Evolutionary conservation across 1,140 invertebrate genomes (phyloP).

Genomic region (Goniozus legneri): DNA sequence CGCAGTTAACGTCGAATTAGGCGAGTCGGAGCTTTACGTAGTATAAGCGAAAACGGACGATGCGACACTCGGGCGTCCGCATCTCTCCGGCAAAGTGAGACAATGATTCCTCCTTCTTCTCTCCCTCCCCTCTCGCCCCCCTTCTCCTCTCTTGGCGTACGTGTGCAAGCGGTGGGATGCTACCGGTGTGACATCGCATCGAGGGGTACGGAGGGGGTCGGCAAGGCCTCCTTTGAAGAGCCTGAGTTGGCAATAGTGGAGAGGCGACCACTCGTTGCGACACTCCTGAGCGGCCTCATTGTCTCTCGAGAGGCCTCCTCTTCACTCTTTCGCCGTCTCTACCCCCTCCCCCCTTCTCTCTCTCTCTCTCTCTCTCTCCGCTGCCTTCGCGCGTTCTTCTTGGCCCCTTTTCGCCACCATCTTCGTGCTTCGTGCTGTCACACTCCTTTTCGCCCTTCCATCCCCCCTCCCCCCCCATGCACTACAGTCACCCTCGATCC

Average conservation of each 20-base stretch:
- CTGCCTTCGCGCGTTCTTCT: conserved; percentile 12
- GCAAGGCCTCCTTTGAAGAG: conserved; percentile 41
- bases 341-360: conserved; percentile 13
- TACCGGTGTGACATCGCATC: conserved; percentile 1
- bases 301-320: conserved; percentile 48
- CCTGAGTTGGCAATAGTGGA: conserved; percentile 56
- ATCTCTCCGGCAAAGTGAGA: too few relatives aligned
- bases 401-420: conserved; percentile 11
- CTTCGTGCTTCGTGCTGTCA: conserved; percentile 11
- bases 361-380: conserved; percentile 5
- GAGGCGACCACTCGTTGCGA: conserved; percentile 52
- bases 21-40: too few relatives aligned
- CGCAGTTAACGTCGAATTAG: too few relatives aligned
- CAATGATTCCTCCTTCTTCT: too few relatives aligned
- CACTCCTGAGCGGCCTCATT: conserved; percentile 55
- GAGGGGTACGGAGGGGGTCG: neutral
- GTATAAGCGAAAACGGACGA: too few relatives aligned
- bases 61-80: too few relatives aligned
- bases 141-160: too few relatives aligned
- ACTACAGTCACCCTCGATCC: conserved; percentile 28
- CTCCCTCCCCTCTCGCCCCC: too few relatives aligned
- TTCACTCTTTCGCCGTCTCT: conserved; percentile 34
- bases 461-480: conserved; percentile 24
- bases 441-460: neutral
- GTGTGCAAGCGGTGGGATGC: conserved; percentile 13